phyloP scores from a whole-genome alignment of 2,888 invertebrate species.

The Quadriops clusia region DNA sequence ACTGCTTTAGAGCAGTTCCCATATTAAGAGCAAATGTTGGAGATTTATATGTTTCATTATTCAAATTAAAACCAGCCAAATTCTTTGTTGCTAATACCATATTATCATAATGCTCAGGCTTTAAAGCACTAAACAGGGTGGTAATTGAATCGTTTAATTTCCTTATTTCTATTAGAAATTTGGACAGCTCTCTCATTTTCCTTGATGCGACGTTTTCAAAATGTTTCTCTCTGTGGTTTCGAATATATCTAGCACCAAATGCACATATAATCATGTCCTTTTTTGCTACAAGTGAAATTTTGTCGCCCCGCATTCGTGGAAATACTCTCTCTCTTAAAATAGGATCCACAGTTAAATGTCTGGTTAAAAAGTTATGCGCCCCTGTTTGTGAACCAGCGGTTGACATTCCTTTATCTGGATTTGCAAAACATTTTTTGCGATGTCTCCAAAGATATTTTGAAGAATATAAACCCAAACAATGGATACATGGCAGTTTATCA shows the following conservation, averaged over 20 bases:
- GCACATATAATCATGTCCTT: conserved; percentile 13
- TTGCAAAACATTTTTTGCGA: conserved; percentile 3
- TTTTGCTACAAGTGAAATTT: conserved; percentile 13
- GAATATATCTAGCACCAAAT: conserved; percentile 15
- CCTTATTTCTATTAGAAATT: conserved; percentile 14
- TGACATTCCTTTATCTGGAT: too few species aligned
- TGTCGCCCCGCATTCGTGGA: conserved; percentile 13
- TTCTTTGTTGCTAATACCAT: conserved; percentile 14
- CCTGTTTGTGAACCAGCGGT: conserved; percentile 2
- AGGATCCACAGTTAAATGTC: conserved; percentile 9
- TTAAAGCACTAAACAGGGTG: conserved; percentile 10
- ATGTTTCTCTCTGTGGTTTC: conserved; percentile 15
- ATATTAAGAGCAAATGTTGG: conserved; percentile 15
- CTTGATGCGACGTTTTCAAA: conserved; percentile 13
- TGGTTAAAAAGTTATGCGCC: conserved; percentile 6
- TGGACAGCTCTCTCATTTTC: conserved; percentile 17
- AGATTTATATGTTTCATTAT: conserved; percentile 10
- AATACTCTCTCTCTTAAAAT: conserved; percentile 11
- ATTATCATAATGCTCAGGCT: conserved; percentile 13
- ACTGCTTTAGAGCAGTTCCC: conserved; percentile 7
- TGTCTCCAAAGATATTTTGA: conserved; percentile 7
- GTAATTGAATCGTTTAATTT: conserved; percentile 9
- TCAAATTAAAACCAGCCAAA: conserved; percentile 11
- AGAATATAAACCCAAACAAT: conserved; percentile 8
- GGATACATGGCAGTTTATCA: conserved; percentile 3